Evolutionary conservation across 2,888 invertebrate genomes (phyloP).

Genomic region (Plebejus argus): DNA sequence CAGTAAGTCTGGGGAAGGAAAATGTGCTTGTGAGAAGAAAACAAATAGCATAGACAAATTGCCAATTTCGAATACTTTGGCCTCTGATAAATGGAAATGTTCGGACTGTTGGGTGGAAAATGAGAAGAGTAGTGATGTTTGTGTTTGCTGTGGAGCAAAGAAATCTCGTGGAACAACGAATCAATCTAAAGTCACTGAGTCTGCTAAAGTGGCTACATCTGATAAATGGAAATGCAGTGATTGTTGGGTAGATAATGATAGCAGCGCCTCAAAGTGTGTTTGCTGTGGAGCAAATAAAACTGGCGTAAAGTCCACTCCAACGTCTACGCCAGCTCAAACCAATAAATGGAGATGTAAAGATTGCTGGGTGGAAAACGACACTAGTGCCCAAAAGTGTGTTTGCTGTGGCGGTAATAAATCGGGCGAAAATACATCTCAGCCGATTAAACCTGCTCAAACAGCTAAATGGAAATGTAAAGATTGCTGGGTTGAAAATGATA

Average conservation of each 20-base stretch:
- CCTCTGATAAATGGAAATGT: slow-evolving; percentile 52
- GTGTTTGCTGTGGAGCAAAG: slow-evolving; percentile 56
- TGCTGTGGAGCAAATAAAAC: slow-evolving; percentile 49
- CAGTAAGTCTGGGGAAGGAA: neutral
- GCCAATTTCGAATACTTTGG: slow-evolving; percentile 30
- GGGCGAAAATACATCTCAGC: slow-evolving; percentile 33
- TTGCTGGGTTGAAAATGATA: slow-evolving; percentile 57
- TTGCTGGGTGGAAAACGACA: slow-evolving; percentile 57
- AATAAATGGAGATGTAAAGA: slow-evolving; percentile 58
- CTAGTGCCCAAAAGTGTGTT: slow-evolving; percentile 49
- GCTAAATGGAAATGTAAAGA: slow-evolving; percentile 56
- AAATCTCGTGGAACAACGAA: slow-evolving; percentile 39
- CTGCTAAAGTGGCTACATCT: slow-evolving; percentile 18
- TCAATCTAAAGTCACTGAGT: neutral
- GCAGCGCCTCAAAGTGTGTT: slow-evolving; percentile 49
- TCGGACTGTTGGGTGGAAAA: slow-evolving; percentile 57
- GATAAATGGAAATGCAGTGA: slow-evolving; percentile 56
- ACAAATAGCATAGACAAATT: slow-evolving; percentile 26
- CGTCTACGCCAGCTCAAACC: slow-evolving; percentile 39
- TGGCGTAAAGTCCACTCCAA: slow-evolving; percentile 34
- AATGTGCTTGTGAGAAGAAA: slow-evolving; percentile 20
- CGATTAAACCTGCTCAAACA: slow-evolving; percentile 37
- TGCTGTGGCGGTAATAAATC: slow-evolving; percentile 49
- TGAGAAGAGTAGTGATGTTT: slow-evolving; percentile 51
- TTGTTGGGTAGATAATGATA: slow-evolving; percentile 57